Conservation (phyloP, 2,888 invertebrate species). For the Branchellion lobata region DNA sequence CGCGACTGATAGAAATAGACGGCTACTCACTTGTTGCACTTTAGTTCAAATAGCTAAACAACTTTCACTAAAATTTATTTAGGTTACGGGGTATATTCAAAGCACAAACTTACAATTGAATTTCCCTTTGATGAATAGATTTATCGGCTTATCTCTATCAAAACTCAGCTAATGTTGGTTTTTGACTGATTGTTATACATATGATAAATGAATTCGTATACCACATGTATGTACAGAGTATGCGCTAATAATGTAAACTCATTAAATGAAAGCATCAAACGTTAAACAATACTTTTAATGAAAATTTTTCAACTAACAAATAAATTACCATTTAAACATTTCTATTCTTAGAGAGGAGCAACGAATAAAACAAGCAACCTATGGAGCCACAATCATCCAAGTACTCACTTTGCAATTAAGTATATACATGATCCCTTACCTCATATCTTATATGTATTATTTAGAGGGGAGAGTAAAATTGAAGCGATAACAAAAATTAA, state of each 20-base stretch:
- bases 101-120: no score
- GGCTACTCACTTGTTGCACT: background rate
- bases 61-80: background rate
- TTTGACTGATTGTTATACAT: no score
- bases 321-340: background rate
- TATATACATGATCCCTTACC: slow-evolving; percentile 1
- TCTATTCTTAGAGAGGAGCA: background rate
- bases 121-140: background rate
- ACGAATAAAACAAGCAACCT: background rate
- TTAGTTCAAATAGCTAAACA: background rate
- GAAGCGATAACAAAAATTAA: slow-evolving; percentile 13
- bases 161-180: background rate
- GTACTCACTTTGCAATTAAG: background rate
- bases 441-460: background rate
- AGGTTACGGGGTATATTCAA: no score
- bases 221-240: background rate
- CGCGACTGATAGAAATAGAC: background rate
- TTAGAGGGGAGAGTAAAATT: background rate
- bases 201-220: background rate
- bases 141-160: background rate
- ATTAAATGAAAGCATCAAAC: slow-evolving; percentile 2
- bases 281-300: background rate
- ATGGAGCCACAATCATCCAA: no score
- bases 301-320: slow-evolving; percentile 2
- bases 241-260: background rate